These are phyloP conservation scores for Isoperla grammatica DNA, from an alignment of 2,888 invertebrate genomes.

Conservation along the genomic window DNA sequence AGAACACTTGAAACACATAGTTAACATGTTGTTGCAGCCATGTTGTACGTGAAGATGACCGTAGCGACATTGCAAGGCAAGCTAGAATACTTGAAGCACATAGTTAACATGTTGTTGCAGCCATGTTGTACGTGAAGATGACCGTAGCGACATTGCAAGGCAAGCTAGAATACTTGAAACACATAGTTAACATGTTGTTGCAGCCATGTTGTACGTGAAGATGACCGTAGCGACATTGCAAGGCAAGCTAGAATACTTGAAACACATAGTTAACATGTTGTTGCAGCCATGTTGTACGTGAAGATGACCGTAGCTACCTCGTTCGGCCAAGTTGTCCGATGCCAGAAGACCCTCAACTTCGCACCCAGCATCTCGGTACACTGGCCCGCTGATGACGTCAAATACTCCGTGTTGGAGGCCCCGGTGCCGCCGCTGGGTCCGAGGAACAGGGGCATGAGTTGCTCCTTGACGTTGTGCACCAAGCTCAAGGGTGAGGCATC, in stretches of 20 bases:
- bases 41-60: too few relatives aligned
- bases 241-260: constrained; percentile 31
- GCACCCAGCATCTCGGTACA: constrained; percentile 22
- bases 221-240: constrained; percentile 67
- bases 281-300: constrained; percentile 64
- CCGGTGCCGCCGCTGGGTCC: constrained; percentile 8
- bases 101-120: too few relatives aligned
- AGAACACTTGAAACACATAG: too few relatives aligned
- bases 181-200: too few relatives aligned
- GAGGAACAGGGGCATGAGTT: background rate
- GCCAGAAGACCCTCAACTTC: constrained; percentile 10
- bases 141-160: too few relatives aligned
- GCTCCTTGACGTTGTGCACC: constrained; percentile 17
- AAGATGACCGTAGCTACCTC: constrained; percentile 71
- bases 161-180: too few relatives aligned
- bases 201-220: constrained; percentile 69
- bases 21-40: too few relatives aligned
- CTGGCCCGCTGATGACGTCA: constrained; percentile 7
- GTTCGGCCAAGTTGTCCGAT: constrained; percentile 39
- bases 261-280: too few relatives aligned
- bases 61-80: too few relatives aligned
- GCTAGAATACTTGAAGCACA: too few relatives aligned
- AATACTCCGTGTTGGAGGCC: background rate
- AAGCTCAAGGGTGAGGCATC: background rate
- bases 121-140: too few relatives aligned